Percentiles rank a stretch among this genome's conserved stretches.
Evolutionary conservation across 2,797 vertebrate species (phyloP).

Genomic region (Falco rusticolus): DNA sequence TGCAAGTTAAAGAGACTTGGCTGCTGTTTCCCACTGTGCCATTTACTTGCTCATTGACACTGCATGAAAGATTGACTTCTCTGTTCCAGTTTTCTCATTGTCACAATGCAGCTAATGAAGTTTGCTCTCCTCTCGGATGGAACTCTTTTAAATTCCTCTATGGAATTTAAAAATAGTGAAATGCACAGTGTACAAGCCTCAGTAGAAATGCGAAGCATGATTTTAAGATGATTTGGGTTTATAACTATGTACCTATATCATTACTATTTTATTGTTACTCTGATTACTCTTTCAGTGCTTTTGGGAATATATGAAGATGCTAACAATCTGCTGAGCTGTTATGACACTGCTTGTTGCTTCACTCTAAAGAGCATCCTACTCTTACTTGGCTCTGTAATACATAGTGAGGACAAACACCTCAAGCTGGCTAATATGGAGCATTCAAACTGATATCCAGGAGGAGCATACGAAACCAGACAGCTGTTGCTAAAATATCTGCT

Average conservation of each 20-base stretch:
- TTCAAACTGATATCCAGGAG: neutral
- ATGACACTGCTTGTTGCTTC: neutral
- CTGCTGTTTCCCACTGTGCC: neutral
- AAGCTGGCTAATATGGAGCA: neutral
- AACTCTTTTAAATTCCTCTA: too few relatives aligned
- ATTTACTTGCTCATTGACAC: neutral
- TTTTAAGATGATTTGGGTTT: neutral
- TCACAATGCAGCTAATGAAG: neutral
- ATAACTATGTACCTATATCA: neutral
- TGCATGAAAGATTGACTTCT: neutral
- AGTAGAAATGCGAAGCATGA: neutral
- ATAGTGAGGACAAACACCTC: neutral
- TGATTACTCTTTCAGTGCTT: neutral
- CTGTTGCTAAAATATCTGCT: conserved; percentile 51
- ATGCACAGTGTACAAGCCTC: neutral
- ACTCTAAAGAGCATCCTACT: neutral
- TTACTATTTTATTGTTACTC: neutral
- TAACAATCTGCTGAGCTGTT: neutral
- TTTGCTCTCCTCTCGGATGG: neutral
- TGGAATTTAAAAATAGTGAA: neutral
- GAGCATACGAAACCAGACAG: conserved; percentile 12
- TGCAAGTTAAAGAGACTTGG: neutral
- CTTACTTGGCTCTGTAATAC: neutral
- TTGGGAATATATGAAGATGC: neutral
- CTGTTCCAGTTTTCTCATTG: neutral